Evolutionary conservation across 2,113 vertebrate species (phyloP).

Genomic region (Colius striatus): DNA sequence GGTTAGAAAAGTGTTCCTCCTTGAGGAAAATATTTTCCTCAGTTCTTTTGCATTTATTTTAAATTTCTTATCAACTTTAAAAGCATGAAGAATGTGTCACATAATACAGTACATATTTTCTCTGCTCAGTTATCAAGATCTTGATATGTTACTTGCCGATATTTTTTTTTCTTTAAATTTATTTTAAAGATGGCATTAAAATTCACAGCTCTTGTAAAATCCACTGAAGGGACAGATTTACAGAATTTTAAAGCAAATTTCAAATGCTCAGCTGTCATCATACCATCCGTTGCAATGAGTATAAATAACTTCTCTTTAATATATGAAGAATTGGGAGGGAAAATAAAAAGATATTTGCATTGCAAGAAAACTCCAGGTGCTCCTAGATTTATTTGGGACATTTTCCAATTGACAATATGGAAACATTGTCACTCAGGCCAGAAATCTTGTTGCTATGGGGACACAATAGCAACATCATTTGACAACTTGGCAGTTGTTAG

Average conservation of each 20-base stretch:
- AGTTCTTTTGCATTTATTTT: conserved; percentile 29
- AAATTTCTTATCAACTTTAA: conserved; percentile 47
- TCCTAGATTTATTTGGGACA: conserved; percentile 71
- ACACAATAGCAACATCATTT: conserved; percentile 55
- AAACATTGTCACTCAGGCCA: conserved; percentile 69
- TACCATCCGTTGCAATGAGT: conserved; percentile 59
- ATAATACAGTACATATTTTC: conserved; percentile 41
- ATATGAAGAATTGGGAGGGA: conserved; percentile 52
- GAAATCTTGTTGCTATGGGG: conserved; percentile 74
- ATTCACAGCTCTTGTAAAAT: conserved; percentile 72
- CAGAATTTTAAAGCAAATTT: conserved; percentile 74
- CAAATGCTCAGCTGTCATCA: conserved; percentile 71
- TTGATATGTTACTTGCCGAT: conserved; percentile 13
- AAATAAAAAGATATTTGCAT: conserved; percentile 62
- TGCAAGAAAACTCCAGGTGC: conserved; percentile 77
- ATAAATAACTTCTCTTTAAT: conserved; percentile 76
- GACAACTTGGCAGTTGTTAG: conserved; percentile 67
- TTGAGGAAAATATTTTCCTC: background rate
- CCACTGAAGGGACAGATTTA: conserved; percentile 70
- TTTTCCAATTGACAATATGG: conserved; percentile 76
- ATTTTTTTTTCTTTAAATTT: conserved; percentile 1
- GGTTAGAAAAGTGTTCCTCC: conserved; percentile 27
- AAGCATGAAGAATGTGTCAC: conserved; percentile 27
- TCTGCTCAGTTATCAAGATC: conserved; percentile 54
- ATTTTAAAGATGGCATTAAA: conserved; percentile 68